A percentile compares a stretch with the other conserved stretches of the same genome.
These are phyloP conservation scores for Theristicus caerulescens DNA, from an alignment of 2,113 vertebrate species.

Conservation along the genomic window DNA sequence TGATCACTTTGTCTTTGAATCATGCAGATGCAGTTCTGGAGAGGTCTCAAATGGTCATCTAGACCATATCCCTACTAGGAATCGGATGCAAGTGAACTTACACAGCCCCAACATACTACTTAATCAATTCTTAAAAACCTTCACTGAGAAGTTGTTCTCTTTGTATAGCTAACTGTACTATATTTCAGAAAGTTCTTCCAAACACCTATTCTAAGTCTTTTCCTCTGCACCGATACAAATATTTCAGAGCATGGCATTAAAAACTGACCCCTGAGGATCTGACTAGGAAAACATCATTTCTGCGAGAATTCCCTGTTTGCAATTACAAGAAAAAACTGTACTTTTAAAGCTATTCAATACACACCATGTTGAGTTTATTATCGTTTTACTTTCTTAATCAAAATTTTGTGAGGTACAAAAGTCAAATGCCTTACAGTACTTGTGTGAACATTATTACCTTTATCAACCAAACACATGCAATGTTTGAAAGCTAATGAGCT, in stretches of 20 bases:
- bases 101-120: background rate
- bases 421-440: slow-evolving; percentile 5
- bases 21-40: background rate
- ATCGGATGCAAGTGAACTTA: background rate
- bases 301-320: background rate
- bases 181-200: background rate
- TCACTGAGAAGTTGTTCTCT: background rate
- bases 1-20: background rate
- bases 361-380: background rate
- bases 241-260: background rate
- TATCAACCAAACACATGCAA: background rate
- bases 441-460: background rate
- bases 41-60: background rate
- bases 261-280: background rate
- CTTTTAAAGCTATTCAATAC: background rate
- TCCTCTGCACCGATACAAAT: background rate
- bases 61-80: background rate
- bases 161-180: background rate
- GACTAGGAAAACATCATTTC: background rate
- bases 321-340: background rate
- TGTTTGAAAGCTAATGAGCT: slow-evolving; percentile 30
- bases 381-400: background rate
- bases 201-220: background rate
- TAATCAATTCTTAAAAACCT: background rate
- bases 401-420: slow-evolving; percentile 1